Base-by-base conservation (phyloP, 2,797 vertebrate species). In the Champsocephalus esox region DNA sequence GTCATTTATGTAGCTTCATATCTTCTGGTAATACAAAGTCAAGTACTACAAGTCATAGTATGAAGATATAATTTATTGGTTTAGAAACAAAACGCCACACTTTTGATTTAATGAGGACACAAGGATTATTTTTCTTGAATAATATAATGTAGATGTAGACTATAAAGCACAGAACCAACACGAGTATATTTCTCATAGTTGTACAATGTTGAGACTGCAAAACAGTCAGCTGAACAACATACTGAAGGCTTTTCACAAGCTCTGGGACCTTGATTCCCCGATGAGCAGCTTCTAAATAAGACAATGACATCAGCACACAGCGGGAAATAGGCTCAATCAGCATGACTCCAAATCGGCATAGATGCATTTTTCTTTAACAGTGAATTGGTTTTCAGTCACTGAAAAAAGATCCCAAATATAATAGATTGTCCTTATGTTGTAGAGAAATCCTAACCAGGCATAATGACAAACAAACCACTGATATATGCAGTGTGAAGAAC, bases 301-400 rank as follows among this genome's bases (percentile, higher is more conserved):
- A 73, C 57, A 81, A 63, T 72, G 66, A 78, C 77, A 88, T 68
- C 78, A 49, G 34, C 74, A 80, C 82, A 73, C 73, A 87, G 83
- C 68, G 69, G 74, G 80, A 85, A 74, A 81, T 86, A 66, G 75
- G 66, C 70, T 71, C 57, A 82, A 83, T 78, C 73, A 74, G 77
- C 83, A 70, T 54, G 74, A 66, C 77, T 62, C 43, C 64, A 70
- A 73, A 78, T 44, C 13, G 13, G 59, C 73, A 69, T 55, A 76
- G 66, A 76, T 70, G 77, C 50, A 72, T 57, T 46, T 62, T 72
- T 84, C 65, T 74, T 63, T 55, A 71, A 57, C 48, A 71, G 51
- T 43, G 60, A 81, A 71, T 34, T 60, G 21, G 2, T 70, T 77
- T 70, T 75, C 54, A 64, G 66, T 71, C 71, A 75, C 58, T 68